phyloP scores from a whole-genome alignment of 2,113 vertebrate species.

The Bubo blakistoni region DNA sequence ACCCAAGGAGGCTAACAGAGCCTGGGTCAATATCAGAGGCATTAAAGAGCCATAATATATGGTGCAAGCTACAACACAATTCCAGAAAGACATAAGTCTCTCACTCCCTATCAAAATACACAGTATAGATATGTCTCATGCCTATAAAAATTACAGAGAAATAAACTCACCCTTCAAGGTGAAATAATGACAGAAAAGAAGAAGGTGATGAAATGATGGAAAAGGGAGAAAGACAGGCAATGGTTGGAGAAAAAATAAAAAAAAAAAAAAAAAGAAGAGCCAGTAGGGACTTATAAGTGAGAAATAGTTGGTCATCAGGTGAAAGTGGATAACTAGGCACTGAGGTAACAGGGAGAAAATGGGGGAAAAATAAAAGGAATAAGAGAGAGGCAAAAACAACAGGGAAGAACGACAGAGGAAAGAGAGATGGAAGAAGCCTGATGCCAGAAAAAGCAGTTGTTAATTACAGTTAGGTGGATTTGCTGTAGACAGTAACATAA shows the following conservation, averaged over 20 bases:
- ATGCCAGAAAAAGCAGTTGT: conserved; percentile 3
- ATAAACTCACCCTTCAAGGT: neutral
- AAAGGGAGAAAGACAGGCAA: neutral
- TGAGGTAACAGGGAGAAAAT: neutral
- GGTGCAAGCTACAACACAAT: neutral
- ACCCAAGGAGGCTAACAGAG: neutral
- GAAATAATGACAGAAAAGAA: neutral
- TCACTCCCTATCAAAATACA: neutral
- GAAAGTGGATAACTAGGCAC: neutral
- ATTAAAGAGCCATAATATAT: neutral
- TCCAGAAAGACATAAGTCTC: neutral
- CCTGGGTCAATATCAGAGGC: neutral
- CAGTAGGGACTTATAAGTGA: neutral
- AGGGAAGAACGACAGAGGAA: neutral
- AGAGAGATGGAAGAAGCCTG: neutral
- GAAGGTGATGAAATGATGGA: neutral
- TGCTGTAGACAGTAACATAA: neutral
- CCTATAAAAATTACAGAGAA: conserved; percentile 15
- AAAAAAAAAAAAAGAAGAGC: neutral
- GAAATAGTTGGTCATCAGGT: neutral
- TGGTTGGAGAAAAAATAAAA: neutral
- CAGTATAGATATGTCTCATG: neutral
- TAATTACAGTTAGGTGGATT: conserved; percentile 24
- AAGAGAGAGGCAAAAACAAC: neutral
- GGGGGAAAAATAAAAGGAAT: neutral